Evolutionary conservation across 2,888 invertebrate genomes (phyloP), one percentile per base, ranked within the genome.

Genomic region (Meandrusa payeni): DNA sequence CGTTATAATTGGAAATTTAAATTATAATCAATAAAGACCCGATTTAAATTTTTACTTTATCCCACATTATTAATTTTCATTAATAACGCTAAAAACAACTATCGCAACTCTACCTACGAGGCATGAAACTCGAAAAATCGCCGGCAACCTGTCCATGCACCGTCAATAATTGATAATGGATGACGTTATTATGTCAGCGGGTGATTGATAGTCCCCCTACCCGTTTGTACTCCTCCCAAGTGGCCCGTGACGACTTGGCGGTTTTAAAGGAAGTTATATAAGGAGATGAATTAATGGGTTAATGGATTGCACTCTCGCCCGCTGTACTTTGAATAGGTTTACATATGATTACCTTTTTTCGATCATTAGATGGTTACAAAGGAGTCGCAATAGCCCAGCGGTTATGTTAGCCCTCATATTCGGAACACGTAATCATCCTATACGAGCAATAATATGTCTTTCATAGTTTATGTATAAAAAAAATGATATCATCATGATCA

Each of bases 81-180:
- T n/a, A n/a, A n/a, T n/a, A n/a, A n/a, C n/a, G n/a, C n/a, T n/a
- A n/a, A n/a, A n/a, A n/a, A 36, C 36, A 40, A 42, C 36, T 31
- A 28, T 27, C 11, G 33, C 50, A 54, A 24, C 48, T 48, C 51
- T 46, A 20, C 15, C 28, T 36, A 22, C 43, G 23, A 69, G 69
- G 70, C 66, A 76, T 73, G 75, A 75, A 76, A 76, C 76, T 77
- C 76, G 75, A 74, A 74, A 76, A 80, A 79, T 76, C 68, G 71
- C 65, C 69, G 72, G 66, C 69, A 70, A 71, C 71, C 72, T 73
- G 73, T 71, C 75, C 72, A 63, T 74, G 73, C 72, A 69, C 77
- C 76, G 83, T 81, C 83, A 81, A 82, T 85, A 83, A 86, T 86
- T 85, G 85, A 82, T 85, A 85, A 85, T 83, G 81, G 85, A 85